phyloP scores from a whole-genome alignment of 2,888 invertebrate genomes.

The Plemyria rubiginata region DNA sequence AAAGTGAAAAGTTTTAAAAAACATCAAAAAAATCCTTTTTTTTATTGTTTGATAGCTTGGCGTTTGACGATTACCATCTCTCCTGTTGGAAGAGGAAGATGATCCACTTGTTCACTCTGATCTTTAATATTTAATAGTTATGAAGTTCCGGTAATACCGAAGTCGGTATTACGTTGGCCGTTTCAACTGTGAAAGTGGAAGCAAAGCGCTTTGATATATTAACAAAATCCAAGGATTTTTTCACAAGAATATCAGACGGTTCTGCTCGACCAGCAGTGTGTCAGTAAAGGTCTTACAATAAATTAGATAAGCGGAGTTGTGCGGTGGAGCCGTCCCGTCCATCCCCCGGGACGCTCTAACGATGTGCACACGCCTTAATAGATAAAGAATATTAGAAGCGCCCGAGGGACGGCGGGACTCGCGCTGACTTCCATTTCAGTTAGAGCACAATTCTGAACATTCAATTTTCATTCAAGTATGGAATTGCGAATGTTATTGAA shows the following conservation, averaged over 20 bases:
- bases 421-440: slow-evolving; percentile 7
- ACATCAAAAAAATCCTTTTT: no score
- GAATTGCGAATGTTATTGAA: slow-evolving; percentile 6
- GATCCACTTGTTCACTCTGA: no score
- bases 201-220: no score
- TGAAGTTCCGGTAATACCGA: no score
- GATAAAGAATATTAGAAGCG: slow-evolving; percentile 16
- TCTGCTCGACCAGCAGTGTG: slow-evolving; percentile 3
- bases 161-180: no score
- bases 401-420: not conserved
- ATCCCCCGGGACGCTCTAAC: slow-evolving; percentile 11
- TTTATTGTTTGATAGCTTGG: no score
- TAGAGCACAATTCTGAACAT: slow-evolving; percentile 11
- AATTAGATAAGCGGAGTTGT: slow-evolving; percentile 22
- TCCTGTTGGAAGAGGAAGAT: no score
- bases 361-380: slow-evolving; percentile 28
- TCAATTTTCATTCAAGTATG: slow-evolving; percentile 13
- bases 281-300: slow-evolving; percentile 18
- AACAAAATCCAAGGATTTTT: no score
- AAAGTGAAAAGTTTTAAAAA: not conserved
- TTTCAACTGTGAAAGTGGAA: no score
- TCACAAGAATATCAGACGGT: not conserved
- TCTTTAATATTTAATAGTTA: no score
- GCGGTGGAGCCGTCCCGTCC: not conserved
- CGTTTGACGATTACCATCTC: no score